Conservation (phyloP, 2,113 vertebrate genomes). For the Scytalopus superciliaris region DNA sequence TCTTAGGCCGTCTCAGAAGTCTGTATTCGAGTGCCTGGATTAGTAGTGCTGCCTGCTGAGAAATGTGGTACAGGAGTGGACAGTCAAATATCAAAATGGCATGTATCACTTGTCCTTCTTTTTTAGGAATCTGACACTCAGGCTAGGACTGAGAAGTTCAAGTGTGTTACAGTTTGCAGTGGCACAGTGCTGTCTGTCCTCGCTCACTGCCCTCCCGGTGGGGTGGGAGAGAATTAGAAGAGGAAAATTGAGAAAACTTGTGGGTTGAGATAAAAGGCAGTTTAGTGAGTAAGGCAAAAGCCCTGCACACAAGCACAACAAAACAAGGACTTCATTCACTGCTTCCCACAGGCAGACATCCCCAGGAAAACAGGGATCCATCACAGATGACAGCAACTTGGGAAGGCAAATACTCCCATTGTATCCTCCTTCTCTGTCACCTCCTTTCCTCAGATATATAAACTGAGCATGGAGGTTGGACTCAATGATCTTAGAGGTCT, state of each 20-base stretch:
- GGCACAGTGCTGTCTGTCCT: neutral
- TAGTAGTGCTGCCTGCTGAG: neutral
- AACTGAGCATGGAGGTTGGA: neutral
- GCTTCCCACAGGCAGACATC: neutral
- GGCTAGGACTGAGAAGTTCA: neutral
- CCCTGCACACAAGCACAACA: neutral
- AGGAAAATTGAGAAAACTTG: accelerated
- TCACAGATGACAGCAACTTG: neutral
- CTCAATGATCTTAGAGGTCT: neutral
- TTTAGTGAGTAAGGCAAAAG: neutral
- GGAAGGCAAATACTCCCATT: neutral
- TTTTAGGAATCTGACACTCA: neutral
- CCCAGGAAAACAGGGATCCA: neutral
- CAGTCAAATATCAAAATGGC: neutral
- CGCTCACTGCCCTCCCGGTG: neutral
- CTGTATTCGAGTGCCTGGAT: accelerated
- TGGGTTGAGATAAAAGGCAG: no score
- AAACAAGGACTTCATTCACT: neutral
- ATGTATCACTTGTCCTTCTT: neutral
- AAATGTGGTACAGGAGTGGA: neutral
- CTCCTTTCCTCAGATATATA: neutral
- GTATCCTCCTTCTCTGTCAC: accelerated
- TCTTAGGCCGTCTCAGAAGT: neutral
- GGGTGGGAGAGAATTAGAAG: neutral
- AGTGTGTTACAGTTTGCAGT: neutral